These are phyloP conservation scores for Zonitis immaculata DNA, from an alignment of 2,888 invertebrate species.

Conservation along the genomic window DNA sequence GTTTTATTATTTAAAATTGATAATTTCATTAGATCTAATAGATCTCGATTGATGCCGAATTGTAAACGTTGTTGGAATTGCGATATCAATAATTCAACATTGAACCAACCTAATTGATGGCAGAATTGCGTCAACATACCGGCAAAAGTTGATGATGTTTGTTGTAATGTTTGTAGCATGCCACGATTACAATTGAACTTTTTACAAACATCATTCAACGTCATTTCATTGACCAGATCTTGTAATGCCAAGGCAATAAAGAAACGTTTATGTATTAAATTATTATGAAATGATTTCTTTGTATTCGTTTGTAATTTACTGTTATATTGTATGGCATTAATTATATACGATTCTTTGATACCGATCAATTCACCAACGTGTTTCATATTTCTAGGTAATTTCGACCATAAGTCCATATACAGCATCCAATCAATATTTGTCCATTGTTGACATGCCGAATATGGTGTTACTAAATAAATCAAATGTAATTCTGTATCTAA, in stretches of 20 bases:
- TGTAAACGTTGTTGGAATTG: conserved; percentile 93
- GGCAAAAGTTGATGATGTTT: conserved; percentile 91
- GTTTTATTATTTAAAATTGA: conserved; percentile 76
- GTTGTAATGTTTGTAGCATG: conserved; percentile 88
- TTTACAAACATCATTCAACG: conserved; percentile 71
- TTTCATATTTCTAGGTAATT: conserved; percentile 70
- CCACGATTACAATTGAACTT: conserved; percentile 88
- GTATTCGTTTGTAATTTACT: conserved; percentile 59
- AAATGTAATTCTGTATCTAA: conserved; percentile 93
- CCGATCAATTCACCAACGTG: conserved; percentile 87
- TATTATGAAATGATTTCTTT: conserved; percentile 48
- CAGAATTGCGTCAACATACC: conserved; percentile 98
- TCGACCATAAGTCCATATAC: conserved; percentile 77
- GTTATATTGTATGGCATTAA: conserved; percentile 64
- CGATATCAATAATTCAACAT: conserved; percentile 79
- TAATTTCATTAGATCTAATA: conserved; percentile 85
- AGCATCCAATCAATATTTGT: conserved; percentile 77
- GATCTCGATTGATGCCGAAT: conserved; percentile 89
- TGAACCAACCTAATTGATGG: conserved; percentile 86
- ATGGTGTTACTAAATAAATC: conserved; percentile 92
- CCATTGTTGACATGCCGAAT: conserved; percentile 78
- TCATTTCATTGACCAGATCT: conserved; percentile 88
- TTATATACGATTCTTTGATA: conserved; percentile 79
- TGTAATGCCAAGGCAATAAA: conserved; percentile 87
- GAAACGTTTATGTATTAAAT: conserved; percentile 71